Conservation (phyloP, 2,113 vertebrate genomes). For the Trogon surrucura region DNA sequence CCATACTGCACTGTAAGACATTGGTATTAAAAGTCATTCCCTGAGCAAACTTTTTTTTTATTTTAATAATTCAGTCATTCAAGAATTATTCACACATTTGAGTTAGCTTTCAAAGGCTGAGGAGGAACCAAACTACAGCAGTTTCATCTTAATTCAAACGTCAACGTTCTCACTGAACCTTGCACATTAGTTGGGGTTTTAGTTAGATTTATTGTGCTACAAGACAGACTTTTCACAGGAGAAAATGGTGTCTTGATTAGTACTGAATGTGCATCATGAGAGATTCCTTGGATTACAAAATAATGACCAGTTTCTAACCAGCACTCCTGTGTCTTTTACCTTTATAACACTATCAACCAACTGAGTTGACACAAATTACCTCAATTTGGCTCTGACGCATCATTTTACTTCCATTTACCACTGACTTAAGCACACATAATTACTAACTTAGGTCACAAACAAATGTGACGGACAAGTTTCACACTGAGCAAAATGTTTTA, state of each 20-base stretch:
- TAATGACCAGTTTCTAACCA: constrained; percentile 67
- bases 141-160: constrained; percentile 11
- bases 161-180: constrained; percentile 26
- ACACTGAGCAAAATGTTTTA: constrained; percentile 70
- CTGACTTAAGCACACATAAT: constrained; percentile 69
- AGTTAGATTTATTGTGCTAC: constrained; percentile 30
- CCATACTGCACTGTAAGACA: not conserved
- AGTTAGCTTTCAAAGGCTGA: not conserved
- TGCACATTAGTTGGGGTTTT: constrained; percentile 10
- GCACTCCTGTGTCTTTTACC: constrained; percentile 56
- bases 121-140: not conserved
- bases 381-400: constrained; percentile 57
- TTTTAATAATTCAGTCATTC: not conserved
- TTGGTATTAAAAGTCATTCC: not conserved
- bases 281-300: constrained; percentile 61
- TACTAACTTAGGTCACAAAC: constrained; percentile 70
- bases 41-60: not conserved
- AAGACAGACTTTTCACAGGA: not conserved
- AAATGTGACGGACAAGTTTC: constrained; percentile 63
- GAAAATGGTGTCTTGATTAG: constrained; percentile 54
- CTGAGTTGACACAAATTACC: constrained; percentile 63
- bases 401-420: constrained; percentile 69
- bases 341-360: constrained; percentile 67
- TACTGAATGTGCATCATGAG: constrained; percentile 60
- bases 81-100: not conserved